A percentile compares a stretch with the other conserved stretches of the same genome.
phyloP scores from a whole-genome alignment of 2,113 vertebrate species.

The Terrapene triunguis region DNA sequence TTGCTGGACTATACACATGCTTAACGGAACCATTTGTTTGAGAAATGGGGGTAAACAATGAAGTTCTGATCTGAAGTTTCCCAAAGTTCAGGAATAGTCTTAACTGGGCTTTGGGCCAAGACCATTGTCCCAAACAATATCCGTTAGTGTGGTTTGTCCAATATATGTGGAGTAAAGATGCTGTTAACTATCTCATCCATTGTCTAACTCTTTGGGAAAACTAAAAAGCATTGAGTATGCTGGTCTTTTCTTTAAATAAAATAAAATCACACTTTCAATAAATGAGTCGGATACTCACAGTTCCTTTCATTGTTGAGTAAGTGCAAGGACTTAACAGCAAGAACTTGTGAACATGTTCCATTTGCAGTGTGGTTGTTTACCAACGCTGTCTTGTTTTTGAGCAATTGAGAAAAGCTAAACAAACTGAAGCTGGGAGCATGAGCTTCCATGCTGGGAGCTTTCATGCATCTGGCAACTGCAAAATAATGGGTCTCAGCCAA shows the following conservation, averaged over 20 bases:
- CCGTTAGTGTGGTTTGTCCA: not conserved
- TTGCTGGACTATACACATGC: not conserved
- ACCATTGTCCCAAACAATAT: not conserved
- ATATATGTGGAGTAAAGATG: not conserved
- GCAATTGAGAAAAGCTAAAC: slow-evolving; percentile 4
- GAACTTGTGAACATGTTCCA: slow-evolving; percentile 2
- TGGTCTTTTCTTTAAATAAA: not conserved
- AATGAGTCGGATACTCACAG: not conserved
- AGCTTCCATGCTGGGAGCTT: slow-evolving; percentile 29
- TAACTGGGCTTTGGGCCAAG: not conserved
- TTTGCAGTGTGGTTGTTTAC: slow-evolving; percentile 57
- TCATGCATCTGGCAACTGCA: slow-evolving; percentile 62
- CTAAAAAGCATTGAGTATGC: not conserved
- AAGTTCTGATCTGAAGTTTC: not conserved
- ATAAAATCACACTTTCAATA: not conserved
- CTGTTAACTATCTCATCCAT: not conserved
- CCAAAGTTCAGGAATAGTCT: not conserved
- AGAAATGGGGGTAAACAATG: slow-evolving; percentile 9
- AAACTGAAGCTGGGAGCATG: slow-evolving; percentile 42
- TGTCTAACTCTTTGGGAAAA: not conserved
- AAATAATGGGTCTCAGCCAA: slow-evolving; percentile 39
- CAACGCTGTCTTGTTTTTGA: slow-evolving; percentile 37
- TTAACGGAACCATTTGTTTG: slow-evolving; percentile 27
- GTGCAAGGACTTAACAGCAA: not conserved
- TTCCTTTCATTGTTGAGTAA: not conserved